phyloP scores from a whole-genome alignment of 2,113 vertebrate species.

The Oceanodroma tethys region DNA sequence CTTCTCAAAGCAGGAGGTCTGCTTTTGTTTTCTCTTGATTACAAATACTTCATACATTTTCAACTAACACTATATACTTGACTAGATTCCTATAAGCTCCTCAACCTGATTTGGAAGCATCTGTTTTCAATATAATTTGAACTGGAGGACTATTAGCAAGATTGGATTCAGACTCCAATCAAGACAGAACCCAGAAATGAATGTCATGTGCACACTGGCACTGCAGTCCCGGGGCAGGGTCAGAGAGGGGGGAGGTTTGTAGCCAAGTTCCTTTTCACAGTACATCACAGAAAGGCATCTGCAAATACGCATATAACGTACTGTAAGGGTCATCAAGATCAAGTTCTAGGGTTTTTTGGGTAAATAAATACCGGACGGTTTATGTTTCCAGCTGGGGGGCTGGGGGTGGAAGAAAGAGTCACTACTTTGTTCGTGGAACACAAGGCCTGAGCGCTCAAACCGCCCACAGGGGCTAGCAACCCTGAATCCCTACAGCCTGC shows the following conservation, averaged over 20 bases:
- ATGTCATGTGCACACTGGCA: constrained; percentile 55
- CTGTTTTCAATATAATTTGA: constrained; percentile 71
- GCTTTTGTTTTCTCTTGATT: constrained; percentile 54
- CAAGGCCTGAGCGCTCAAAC: neutral
- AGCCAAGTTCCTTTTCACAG: constrained; percentile 27
- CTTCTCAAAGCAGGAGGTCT: constrained; percentile 54
- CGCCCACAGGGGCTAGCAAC: neutral
- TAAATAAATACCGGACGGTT: constrained; percentile 27
- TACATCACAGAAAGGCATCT: neutral
- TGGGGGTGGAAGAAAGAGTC: neutral
- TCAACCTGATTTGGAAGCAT: constrained; percentile 66
- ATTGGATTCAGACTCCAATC: constrained; percentile 72
- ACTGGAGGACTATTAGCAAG: constrained; percentile 64
- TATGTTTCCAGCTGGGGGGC: constrained; percentile 22
- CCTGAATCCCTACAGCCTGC: neutral
- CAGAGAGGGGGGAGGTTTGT: neutral
- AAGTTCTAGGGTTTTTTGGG: neutral
- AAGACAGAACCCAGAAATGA: constrained; percentile 66
- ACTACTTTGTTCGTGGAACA: neutral
- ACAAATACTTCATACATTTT: constrained; percentile 41
- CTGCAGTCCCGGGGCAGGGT: neutral
- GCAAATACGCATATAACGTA: neutral
- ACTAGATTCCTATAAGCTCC: constrained; percentile 26
- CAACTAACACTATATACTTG: neutral
- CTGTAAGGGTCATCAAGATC: constrained; percentile 40